phyloP scores from a whole-genome alignment of 2,888 invertebrate species.

The Leptothorax acervorum region DNA sequence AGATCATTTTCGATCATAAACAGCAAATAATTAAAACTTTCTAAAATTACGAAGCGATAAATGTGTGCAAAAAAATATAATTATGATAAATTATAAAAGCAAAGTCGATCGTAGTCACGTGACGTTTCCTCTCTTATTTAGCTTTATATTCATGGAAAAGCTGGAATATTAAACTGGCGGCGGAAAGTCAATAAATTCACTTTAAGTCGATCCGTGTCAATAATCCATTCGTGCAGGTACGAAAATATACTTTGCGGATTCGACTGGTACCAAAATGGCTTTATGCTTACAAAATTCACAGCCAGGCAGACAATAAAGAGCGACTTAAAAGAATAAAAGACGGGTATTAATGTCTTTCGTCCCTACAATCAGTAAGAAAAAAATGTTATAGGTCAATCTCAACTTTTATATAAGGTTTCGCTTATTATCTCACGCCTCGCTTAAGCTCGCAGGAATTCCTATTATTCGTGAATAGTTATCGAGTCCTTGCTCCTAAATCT shows the following conservation, averaged over 20 bases:
- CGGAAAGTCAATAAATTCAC: slow-evolving; percentile 52
- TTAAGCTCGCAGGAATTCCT: slow-evolving; percentile 2
- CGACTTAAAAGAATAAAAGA: slow-evolving; percentile 13
- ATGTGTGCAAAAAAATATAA: neutral
- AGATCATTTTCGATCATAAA: neutral
- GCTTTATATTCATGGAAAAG: slow-evolving; percentile 31
- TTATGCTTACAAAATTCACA: slow-evolving; percentile 28
- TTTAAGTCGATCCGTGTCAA: slow-evolving; percentile 46
- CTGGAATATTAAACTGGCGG: slow-evolving; percentile 33
- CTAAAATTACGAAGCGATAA: neutral
- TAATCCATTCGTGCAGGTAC: slow-evolving; percentile 41
- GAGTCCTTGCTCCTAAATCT: slow-evolving; percentile 34
- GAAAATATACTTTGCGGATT: slow-evolving; percentile 41
- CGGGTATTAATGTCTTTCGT: neutral
- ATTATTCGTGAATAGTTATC: slow-evolving; percentile 25
- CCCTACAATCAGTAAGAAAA: neutral
- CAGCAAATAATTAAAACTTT: slow-evolving; percentile 3
- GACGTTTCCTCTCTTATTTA: neutral
- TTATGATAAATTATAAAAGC: slow-evolving; percentile 5
- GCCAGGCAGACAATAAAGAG: slow-evolving; percentile 30
- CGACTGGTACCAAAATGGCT: slow-evolving; percentile 33
- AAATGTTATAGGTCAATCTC: neutral
- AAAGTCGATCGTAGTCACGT: neutral
- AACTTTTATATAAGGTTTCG: neutral
- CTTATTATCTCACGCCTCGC: neutral